Percentiles rank a stretch among this genome's conserved stretches.
Conservation (phyloP, 2,888 invertebrate genomes). For the Linyphia triangularis region DNA sequence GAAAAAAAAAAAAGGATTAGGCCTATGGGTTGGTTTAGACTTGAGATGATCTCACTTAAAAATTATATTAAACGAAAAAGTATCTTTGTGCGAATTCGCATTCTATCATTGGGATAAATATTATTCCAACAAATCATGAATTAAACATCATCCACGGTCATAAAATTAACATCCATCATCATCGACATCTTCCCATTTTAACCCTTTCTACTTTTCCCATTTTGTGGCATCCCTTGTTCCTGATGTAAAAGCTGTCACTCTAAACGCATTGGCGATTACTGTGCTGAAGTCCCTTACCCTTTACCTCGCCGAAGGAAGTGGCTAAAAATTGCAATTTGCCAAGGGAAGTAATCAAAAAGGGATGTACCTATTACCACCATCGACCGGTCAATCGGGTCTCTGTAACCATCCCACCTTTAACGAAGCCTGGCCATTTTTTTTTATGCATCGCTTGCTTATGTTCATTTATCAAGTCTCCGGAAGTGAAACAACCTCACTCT, state of each 20-base stretch:
- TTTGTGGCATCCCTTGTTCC: background rate
- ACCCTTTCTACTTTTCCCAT: background rate
- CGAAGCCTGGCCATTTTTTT: conserved; percentile 36
- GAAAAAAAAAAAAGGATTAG: too few species aligned
- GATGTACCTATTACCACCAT: conserved; percentile 54
- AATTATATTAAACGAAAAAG: too few species aligned
- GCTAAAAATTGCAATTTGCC: conserved; percentile 53
- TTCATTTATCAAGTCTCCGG: conserved; percentile 51
- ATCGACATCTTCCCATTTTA: background rate
- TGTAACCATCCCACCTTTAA: conserved; percentile 24
- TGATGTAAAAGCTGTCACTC: too few species aligned
- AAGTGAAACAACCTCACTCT: conserved; percentile 25
- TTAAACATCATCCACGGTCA: too few species aligned
- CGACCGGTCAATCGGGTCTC: conserved; percentile 18
- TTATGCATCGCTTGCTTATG: conserved; percentile 37
- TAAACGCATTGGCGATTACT: too few species aligned
- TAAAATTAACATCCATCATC: background rate
- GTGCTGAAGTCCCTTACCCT: background rate
- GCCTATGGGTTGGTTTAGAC: too few species aligned
- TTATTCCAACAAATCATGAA: too few species aligned
- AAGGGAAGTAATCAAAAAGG: conserved; percentile 35
- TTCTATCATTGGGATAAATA: too few species aligned
- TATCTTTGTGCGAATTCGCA: too few species aligned
- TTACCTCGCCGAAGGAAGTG: conserved; percentile 22
- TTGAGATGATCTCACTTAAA: too few species aligned